These are phyloP conservation scores for Cordilura impudica DNA, from an alignment of 2,888 invertebrate species.

Conservation along the genomic window DNA sequence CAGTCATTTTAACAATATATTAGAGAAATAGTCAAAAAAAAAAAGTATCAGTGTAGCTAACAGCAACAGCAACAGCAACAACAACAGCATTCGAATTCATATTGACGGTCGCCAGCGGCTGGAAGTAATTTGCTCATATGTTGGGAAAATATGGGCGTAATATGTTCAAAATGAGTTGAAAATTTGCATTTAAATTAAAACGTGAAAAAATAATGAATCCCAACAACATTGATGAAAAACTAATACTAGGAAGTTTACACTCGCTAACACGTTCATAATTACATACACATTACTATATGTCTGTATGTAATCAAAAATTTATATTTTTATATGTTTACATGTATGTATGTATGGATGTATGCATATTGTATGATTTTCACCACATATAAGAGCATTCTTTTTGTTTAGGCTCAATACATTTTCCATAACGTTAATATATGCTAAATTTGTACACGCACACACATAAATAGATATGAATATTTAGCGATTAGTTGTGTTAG, in stretches of 20 bases:
- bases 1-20: slow-evolving; percentile 30
- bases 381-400: slow-evolving; percentile 20
- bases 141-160: slow-evolving; percentile 56
- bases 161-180: slow-evolving; percentile 67
- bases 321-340: too few relatives aligned
- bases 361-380: slow-evolving; percentile 37
- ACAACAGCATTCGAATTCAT: too few relatives aligned
- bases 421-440: slow-evolving; percentile 47
- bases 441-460: slow-evolving; percentile 12
- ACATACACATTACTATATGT: neutral
- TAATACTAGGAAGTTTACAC: slow-evolving; percentile 42
- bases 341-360: slow-evolving; percentile 23
- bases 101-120: slow-evolving; percentile 54
- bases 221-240: slow-evolving; percentile 60
- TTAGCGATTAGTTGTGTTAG: slow-evolving; percentile 66
- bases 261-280: neutral
- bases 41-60: slow-evolving; percentile 48
- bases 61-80: slow-evolving; percentile 6
- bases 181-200: slow-evolving; percentile 70
- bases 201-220: slow-evolving; percentile 61
- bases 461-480: slow-evolving; percentile 55
- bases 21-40: slow-evolving; percentile 36
- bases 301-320: slow-evolving; percentile 2
- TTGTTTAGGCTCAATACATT: slow-evolving; percentile 47
- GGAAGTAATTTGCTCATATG: slow-evolving; percentile 53